Evolutionary conservation across 2,888 invertebrate species (phyloP).

Genomic region (Mactromeris polynyma): DNA sequence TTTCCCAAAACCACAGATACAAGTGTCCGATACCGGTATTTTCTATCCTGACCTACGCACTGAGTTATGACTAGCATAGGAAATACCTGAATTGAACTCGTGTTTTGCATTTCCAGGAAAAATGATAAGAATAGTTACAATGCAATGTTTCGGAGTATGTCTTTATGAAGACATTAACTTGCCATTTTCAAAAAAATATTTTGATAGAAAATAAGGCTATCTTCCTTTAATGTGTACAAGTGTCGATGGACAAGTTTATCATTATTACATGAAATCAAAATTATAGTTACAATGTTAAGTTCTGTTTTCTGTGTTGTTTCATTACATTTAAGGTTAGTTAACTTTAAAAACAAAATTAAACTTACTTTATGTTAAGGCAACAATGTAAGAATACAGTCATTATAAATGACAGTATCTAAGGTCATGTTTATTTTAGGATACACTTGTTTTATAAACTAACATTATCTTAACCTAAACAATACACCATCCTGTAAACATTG

Average conservation of each 20-base stretch:
- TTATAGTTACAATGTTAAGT: background rate
- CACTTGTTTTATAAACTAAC: background rate
- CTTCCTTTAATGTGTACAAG: too few relatives aligned
- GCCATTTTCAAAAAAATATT: too few relatives aligned
- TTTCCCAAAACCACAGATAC: too few relatives aligned
- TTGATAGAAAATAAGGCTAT: too few relatives aligned
- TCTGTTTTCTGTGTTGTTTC: background rate
- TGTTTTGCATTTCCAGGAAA: too few relatives aligned
- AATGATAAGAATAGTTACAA: too few relatives aligned
- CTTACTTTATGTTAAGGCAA: background rate
- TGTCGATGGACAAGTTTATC: background rate
- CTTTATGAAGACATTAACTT: too few relatives aligned
- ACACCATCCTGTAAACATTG: background rate
- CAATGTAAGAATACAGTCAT: background rate
- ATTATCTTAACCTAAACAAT: background rate
- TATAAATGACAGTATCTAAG: background rate
- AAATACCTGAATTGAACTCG: too few relatives aligned
- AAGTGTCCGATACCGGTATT: too few relatives aligned
- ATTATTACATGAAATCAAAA: background rate
- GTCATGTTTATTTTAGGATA: background rate
- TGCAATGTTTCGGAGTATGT: too few relatives aligned
- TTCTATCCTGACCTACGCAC: too few relatives aligned
- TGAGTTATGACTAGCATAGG: too few relatives aligned
- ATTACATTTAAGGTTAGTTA: background rate
- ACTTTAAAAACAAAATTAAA: background rate